Base-by-base conservation (phyloP, 2,888 invertebrate species). In the Gortyna flavago region DNA sequence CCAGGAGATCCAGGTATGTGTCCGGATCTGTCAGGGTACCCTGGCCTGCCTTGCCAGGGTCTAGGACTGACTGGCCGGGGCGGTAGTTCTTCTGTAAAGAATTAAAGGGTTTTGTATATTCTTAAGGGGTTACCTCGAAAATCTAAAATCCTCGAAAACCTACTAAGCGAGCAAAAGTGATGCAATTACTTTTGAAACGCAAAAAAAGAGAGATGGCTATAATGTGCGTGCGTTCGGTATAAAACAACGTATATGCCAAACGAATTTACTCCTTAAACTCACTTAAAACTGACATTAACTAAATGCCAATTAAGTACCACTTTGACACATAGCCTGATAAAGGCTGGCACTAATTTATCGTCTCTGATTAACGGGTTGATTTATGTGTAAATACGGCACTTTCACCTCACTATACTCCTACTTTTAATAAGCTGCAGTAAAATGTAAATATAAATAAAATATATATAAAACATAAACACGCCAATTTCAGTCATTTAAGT, bases 31-130 rank as follows among this genome's bases (percentile, higher is more conserved):
- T 77, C 72, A 0, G 81, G 38, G 18, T 84, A 81, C 0, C 78
- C 81, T 54, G 83, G 84, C 18, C 85, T 77, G 6, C 81, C 74
- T 35, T 82, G 84, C 84, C 84, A 84, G 21, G 84, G 82, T 64
- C 71, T 61, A 0, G 76, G 32, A 18, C n/a, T 76, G 8, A 64
- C 67, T 32, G 85, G 85, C 2, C 68, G 79, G 0, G 44, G 64
- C 35, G 66, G 76, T 13, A 72, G 4, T 16, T 84, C 82, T 44
- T 84, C 84, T 84, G 70, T n/a, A 59, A 81, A 35, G 8, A 0
- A 8, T 51, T 1, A 0, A 18, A 29, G 8, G 18, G 57, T 21
- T 51, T 21, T 51, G n/a, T n/a, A 25, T 44, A 13, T 44, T 44
- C 13, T 13, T 13, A 13, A 44, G 13, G 3, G 4, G 44, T n/a